Evolutionary conservation across 2,113 vertebrate species (phyloP), one percentile per base, ranked within the genome.

Genomic region (Phylloscopus trochilus): DNA sequence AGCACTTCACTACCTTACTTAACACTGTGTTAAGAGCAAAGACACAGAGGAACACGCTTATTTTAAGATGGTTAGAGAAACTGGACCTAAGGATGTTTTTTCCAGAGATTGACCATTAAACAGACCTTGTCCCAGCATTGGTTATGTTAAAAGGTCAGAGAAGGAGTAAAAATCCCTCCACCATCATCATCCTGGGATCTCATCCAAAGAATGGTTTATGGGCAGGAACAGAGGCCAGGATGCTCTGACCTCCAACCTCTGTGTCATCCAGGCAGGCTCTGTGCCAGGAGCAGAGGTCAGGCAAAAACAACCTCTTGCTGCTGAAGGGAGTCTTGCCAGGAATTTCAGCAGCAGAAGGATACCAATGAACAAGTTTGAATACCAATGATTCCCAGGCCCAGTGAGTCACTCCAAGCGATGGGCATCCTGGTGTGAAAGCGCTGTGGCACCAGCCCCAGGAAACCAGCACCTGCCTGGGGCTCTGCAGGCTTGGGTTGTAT

Each of bases 291-390:
- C 26, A 69, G 31, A 73, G 63, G 83, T 64, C 87, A 60, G 60
- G 72, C 8, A 9, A 58, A 92, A 95, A 4, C 12, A 64, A 16
- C 24, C 66, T 66, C 62, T 55, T 59, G 55, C 62, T 91, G 47
- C 75, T 56, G 78, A 95, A 49, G 30, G 23, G 5, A 92, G 8
- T 23, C 75, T 62, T 74, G 92, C 64, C 85, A 86, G 64, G 37
- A 90, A 77, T 18, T 59, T 59, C 63, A 63, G 46, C 62, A 83
- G 86, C 64, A 78, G 72, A 37, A 90, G 76, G n/a, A 58, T 81
- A 64, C 51, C 37, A 83, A 30, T 0, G 0, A 83, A 30, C 3
- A 7, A 39, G 17, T 56, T 59, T 59, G 90, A 83, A 93, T 83
- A 70, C 15, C 73, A 70, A 63, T 8, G 64, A 89, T 24, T 77